Evolutionary conservation across 2,797 vertebrate species (phyloP).

Genomic region (Halcyon leucocephala): DNA sequence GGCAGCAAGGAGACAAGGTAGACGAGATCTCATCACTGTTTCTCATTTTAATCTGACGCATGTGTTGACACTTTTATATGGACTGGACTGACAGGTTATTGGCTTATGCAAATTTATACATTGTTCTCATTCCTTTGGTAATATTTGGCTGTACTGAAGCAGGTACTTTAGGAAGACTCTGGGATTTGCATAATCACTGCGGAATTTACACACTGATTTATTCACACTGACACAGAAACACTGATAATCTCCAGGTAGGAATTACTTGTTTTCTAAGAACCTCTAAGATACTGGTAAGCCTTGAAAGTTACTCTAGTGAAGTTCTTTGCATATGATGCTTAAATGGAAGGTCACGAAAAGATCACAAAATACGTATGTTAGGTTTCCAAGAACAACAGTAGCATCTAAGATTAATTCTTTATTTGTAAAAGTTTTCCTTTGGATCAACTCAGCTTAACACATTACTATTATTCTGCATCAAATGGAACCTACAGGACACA

Average conservation of each 20-base stretch:
- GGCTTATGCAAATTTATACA: neutral
- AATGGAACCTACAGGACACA: neutral
- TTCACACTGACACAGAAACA: neutral
- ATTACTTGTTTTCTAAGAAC: neutral
- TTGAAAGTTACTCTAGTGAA: neutral
- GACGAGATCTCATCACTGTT: neutral
- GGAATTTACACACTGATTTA: neutral
- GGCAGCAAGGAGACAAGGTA: neutral
- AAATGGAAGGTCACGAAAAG: neutral
- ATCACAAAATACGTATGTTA: neutral
- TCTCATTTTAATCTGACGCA: neutral
- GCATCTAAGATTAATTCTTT: neutral
- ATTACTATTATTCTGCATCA: neutral
- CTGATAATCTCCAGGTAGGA: neutral
- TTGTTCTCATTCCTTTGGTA: neutral
- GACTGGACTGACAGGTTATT: neutral
- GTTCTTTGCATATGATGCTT: neutral
- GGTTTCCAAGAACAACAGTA: neutral
- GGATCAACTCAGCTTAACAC: neutral
- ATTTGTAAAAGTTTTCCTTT: neutral
- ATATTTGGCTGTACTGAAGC: neutral
- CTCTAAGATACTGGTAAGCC: neutral
- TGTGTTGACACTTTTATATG: neutral
- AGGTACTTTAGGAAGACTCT: neutral
- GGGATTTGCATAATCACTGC: neutral